These are phyloP conservation scores for Zaprionus lineosus DNA, from an alignment of 2,888 invertebrate species.

Conservation along the genomic window DNA sequence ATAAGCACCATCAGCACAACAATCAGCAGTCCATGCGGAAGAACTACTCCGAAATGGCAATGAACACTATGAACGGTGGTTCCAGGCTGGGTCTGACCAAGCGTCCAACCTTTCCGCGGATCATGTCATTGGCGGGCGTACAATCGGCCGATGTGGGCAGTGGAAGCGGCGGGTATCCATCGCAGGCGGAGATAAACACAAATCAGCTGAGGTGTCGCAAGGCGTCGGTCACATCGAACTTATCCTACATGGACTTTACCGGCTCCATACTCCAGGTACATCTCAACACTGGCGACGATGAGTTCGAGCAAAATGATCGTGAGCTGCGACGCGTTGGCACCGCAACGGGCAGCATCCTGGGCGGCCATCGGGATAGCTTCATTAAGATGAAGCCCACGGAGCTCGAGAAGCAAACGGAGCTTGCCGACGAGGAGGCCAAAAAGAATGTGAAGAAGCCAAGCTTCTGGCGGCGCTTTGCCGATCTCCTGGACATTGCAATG, in stretches of 20 bases:
- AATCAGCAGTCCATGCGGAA: constrained; percentile 79
- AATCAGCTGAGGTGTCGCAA: constrained; percentile 85
- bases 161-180: constrained; percentile 75
- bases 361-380: constrained; percentile 80
- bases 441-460: constrained; percentile 79
- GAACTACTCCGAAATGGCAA: constrained; percentile 82
- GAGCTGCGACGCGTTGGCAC: constrained; percentile 81
- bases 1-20: constrained; percentile 71
- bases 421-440: constrained; percentile 52
- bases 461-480: constrained; percentile 85
- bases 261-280: constrained; percentile 89
- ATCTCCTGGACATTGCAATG: constrained; percentile 88
- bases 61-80: constrained; percentile 82
- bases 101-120: constrained; percentile 82
- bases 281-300: constrained; percentile 84
- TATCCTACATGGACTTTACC: constrained; percentile 89
- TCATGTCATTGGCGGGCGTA: constrained; percentile 82
- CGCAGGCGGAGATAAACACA: constrained; percentile 84
- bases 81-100: constrained; percentile 79
- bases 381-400: constrained; percentile 82
- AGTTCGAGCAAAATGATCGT: constrained; percentile 82
- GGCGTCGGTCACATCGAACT: constrained; percentile 88
- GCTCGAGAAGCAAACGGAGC: constrained; percentile 66
- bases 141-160: constrained; percentile 71
- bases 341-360: constrained; percentile 77